phyloP scores from a whole-genome alignment of 2,797 vertebrate species.

The Pelobates cultripes region DNA sequence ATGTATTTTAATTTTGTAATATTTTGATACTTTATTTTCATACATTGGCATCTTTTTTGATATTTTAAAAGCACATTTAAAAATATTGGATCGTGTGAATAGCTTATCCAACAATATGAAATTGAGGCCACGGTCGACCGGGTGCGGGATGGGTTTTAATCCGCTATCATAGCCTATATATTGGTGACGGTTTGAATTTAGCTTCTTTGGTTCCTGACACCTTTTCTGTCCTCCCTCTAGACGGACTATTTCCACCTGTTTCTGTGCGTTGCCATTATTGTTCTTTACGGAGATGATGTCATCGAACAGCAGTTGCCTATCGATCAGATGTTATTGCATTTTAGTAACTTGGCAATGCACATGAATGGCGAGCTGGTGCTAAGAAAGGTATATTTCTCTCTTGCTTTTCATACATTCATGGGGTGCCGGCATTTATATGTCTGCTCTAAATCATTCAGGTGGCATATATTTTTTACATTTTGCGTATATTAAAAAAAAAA shows the following conservation, averaged over 20 bases:
- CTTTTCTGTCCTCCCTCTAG: conserved; percentile 67
- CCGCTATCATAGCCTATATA: no score
- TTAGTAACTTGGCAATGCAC: conserved; percentile 97
- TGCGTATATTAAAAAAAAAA: no score
- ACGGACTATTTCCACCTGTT: conserved; percentile 99
- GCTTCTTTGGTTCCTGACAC: neutral
- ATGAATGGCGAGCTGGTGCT: conserved; percentile 97
- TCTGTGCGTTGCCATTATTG: conserved; percentile 94
- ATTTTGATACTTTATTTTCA: no score
- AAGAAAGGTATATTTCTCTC: conserved; percentile 81
- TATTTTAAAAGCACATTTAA: no score
- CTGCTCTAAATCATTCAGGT: no score
- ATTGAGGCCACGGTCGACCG: no score
- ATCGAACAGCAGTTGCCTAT: conserved; percentile 92
- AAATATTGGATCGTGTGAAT: neutral
- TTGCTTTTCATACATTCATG: no score
- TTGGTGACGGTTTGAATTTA: neutral
- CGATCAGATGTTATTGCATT: conserved; percentile 97
- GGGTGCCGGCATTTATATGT: no score
- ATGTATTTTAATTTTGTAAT: no score
- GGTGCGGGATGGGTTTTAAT: no score
- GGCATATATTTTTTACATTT: no score
- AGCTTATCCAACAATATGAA: neutral
- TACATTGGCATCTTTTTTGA: no score
- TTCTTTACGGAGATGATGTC: conserved; percentile 93